A percentile compares a stretch with the other conserved stretches of the same genome.
Conservation (phyloP, 2,888 invertebrate species). For the Watsonalla cultraria region DNA sequence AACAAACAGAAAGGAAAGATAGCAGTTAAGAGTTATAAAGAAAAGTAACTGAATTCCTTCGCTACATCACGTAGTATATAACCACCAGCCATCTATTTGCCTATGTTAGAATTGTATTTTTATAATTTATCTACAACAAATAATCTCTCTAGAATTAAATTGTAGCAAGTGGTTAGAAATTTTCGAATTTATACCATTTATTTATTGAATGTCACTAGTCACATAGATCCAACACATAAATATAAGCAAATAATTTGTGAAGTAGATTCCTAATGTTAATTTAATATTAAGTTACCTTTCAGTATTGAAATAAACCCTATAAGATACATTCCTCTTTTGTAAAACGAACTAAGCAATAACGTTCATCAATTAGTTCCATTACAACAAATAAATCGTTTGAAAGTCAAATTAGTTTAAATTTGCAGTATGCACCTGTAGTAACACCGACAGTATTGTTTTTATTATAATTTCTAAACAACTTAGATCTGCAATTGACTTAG, state of each 20-base stretch:
- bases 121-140: constrained; percentile 10
- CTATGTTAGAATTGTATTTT: constrained; percentile 11
- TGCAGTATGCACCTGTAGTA: background rate
- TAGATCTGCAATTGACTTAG: constrained; percentile 32
- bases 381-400: background rate
- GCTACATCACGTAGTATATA: constrained; percentile 10
- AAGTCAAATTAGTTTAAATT: constrained; percentile 1
- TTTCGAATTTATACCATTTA: constrained; percentile 27
- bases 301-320: constrained; percentile 30
- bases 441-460: constrained; percentile 9
- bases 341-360: background rate
- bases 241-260: constrained; percentile 11
- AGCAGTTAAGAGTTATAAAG: constrained; percentile 22
- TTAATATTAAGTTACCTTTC: constrained; percentile 26
- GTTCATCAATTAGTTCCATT: background rate
- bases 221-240: constrained; percentile 22
- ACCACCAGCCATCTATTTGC: constrained; percentile 6
- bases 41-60: constrained; percentile 13
- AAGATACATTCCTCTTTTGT: background rate
- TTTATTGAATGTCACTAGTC: constrained; percentile 34
- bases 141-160: constrained; percentile 21
- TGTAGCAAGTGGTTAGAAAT: constrained; percentile 11
- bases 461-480: constrained; percentile 31
- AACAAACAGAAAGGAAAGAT: constrained; percentile 55
- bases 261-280: constrained; percentile 20